Conservation (phyloP, 2,888 invertebrate genomes). For the Calliphora vomitoria region DNA sequence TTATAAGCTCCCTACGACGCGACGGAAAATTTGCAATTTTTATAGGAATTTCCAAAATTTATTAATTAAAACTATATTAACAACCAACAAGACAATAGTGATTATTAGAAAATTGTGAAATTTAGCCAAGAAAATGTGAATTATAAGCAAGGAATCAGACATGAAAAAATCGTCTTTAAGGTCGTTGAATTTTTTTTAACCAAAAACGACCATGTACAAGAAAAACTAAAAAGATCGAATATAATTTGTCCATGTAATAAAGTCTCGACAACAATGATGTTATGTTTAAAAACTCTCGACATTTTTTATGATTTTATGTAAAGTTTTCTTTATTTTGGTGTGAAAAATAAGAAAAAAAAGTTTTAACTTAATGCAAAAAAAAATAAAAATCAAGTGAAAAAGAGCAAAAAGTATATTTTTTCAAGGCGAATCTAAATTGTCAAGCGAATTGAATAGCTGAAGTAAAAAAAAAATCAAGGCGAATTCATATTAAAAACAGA, state of each 20-base stretch:
- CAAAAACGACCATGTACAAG: conserved; percentile 63
- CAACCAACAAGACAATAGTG: conserved; percentile 63
- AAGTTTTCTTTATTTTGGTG: conserved; percentile 49
- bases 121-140: conserved; percentile 61
- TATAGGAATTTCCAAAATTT: conserved; percentile 65
- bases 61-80: conserved; percentile 69
- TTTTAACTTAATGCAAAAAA: conserved; percentile 16
- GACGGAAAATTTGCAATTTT: conserved; percentile 75
- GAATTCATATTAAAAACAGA: conserved; percentile 65
- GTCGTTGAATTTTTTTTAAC: conserved; percentile 68
- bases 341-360: conserved; percentile 24
- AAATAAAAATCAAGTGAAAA: conserved; percentile 58
- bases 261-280: conserved; percentile 19
- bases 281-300: not conserved
- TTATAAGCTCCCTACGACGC: conserved; percentile 72
- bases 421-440: conserved; percentile 60
- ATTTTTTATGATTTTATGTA: conserved; percentile 1
- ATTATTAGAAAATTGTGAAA: conserved; percentile 50
- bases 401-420: conserved; percentile 49
- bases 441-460: conserved; percentile 57
- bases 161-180: conserved; percentile 63
- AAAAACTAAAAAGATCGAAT: conserved; percentile 32
- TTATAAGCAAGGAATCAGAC: conserved; percentile 34
- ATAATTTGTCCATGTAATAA: not conserved
- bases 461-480: conserved; percentile 34